Evolutionary conservation across 2,797 vertebrate species (phyloP).

Genomic region (Enteromius paludinosus): DNA sequence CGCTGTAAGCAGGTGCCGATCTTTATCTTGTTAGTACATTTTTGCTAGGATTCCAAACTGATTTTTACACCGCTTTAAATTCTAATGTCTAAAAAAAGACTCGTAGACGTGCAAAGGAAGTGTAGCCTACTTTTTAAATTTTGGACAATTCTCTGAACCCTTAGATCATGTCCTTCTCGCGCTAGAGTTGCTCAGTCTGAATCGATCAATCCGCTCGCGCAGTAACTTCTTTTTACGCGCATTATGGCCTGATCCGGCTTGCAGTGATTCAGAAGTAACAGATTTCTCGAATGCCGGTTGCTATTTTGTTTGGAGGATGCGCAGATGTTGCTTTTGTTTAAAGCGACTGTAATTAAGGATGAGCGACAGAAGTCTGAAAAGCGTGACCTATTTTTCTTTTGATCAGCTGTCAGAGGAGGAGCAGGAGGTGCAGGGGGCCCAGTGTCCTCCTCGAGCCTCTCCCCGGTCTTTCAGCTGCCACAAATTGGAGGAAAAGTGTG

Average conservation of each 20-base stretch:
- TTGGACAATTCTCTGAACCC: neutral
- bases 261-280: slow-evolving; percentile 65
- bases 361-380: slow-evolving; percentile 85
- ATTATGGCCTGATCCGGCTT: slow-evolving; percentile 3
- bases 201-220: slow-evolving; percentile 6
- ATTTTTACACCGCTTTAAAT: neutral
- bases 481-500: slow-evolving; percentile 66
- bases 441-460: slow-evolving; percentile 66
- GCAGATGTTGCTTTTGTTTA: slow-evolving; percentile 95
- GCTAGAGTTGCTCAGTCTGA: neutral
- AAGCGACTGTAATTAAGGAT: slow-evolving; percentile 90
- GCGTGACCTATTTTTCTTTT: slow-evolving; percentile 91
- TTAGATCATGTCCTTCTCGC: neutral
- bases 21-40: neutral
- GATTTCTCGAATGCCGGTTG: slow-evolving; percentile 72
- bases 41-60: neutral
- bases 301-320: slow-evolving; percentile 78
- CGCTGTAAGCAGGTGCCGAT: neutral
- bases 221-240: slow-evolving; percentile 15
- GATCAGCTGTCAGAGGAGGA: slow-evolving; percentile 87
- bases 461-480: slow-evolving; percentile 80
- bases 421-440: slow-evolving; percentile 73
- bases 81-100: neutral
- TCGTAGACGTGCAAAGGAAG: neutral
- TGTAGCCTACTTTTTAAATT: neutral